These are phyloP conservation scores for Drosophila rubida DNA, from an alignment of 2,888 invertebrate species.

Conservation along the genomic window DNA sequence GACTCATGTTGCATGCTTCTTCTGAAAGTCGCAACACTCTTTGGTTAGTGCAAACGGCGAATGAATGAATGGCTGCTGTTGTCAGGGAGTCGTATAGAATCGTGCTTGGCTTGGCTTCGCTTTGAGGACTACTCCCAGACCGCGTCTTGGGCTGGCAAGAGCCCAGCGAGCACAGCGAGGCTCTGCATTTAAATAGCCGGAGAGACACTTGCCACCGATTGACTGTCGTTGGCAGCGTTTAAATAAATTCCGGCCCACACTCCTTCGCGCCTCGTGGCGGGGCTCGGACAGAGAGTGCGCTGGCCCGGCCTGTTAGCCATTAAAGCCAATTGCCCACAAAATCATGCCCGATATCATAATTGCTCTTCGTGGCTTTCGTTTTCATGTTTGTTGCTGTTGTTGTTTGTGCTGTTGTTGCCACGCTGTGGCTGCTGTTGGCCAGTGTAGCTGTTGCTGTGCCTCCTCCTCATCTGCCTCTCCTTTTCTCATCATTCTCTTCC, in stretches of 20 bases:
- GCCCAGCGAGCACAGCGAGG: slow-evolving; percentile 43
- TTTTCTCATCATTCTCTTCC: neutral
- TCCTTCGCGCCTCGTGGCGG: slow-evolving; percentile 1
- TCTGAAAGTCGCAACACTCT: neutral
- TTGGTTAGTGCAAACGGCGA: neutral
- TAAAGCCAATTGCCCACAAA: slow-evolving; percentile 80
- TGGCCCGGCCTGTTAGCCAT: slow-evolving; percentile 59
- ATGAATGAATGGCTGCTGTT: slow-evolving; percentile 25
- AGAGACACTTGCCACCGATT: slow-evolving; percentile 60
- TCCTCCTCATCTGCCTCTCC: neutral
- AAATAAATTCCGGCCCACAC: slow-evolving; percentile 66
- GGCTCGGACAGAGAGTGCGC: slow-evolving; percentile 20
- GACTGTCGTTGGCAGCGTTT: slow-evolving; percentile 68
- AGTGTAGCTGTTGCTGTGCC: slow-evolving; percentile 15
- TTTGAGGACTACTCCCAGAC: slow-evolving; percentile 6
- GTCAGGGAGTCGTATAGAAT: slow-evolving; percentile 11
- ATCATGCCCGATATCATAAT: slow-evolving; percentile 80
- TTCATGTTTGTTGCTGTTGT: slow-evolving; percentile 16
- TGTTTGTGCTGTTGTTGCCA: slow-evolving; percentile 12
- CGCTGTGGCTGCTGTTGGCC: slow-evolving; percentile 37
- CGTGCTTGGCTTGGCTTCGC: slow-evolving; percentile 33
- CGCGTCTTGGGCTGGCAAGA: slow-evolving; percentile 48
- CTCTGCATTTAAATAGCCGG: slow-evolving; percentile 47
- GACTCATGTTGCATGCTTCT: neutral
- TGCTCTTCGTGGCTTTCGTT: slow-evolving; percentile 76